These are phyloP conservation scores for Pluvianellus socialis DNA, from an alignment of 2,113 vertebrate species.

Conservation along the genomic window DNA sequence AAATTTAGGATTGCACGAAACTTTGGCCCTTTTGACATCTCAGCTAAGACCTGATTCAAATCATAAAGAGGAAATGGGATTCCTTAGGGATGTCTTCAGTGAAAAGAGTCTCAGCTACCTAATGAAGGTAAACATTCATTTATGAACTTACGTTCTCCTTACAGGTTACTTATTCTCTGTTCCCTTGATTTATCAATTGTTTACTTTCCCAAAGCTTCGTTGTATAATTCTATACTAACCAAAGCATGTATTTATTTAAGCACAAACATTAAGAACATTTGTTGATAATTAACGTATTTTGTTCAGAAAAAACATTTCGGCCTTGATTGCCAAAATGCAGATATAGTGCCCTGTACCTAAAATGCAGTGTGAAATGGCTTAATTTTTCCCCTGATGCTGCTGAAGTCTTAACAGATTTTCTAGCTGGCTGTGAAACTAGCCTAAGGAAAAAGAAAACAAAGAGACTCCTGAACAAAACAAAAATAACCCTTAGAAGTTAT, in stretches of 20 bases:
- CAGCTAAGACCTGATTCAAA: constrained; percentile 92
- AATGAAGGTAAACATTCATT: constrained; percentile 83
- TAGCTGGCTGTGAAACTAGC: not conserved
- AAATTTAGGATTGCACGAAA: constrained; percentile 87
- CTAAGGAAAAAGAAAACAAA: not conserved
- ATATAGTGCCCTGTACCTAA: not conserved
- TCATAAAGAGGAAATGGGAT: constrained; percentile 90
- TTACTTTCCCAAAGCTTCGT: not conserved
- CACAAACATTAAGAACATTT: not conserved
- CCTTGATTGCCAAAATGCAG: not conserved
- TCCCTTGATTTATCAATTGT: not conserved
- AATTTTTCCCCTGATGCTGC: not conserved
- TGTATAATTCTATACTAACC: not conserved
- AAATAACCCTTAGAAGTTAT: not conserved
- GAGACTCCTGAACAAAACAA: not conserved
- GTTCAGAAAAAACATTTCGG: not conserved
- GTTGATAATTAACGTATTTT: not conserved
- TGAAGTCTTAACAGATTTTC: not conserved
- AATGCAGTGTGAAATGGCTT: not conserved
- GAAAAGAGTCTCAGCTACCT: constrained; percentile 89
- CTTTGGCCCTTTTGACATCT: constrained; percentile 90
- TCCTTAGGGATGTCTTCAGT: constrained; percentile 90
- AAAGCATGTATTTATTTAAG: not conserved
- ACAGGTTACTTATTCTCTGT: not conserved
- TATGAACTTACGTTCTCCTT: not conserved